Percentiles rank a stretch among this genome's conserved stretches.
Evolutionary conservation across 2,797 vertebrate genomes (phyloP).

Genomic region (Aselliscus stoliczkanus): DNA sequence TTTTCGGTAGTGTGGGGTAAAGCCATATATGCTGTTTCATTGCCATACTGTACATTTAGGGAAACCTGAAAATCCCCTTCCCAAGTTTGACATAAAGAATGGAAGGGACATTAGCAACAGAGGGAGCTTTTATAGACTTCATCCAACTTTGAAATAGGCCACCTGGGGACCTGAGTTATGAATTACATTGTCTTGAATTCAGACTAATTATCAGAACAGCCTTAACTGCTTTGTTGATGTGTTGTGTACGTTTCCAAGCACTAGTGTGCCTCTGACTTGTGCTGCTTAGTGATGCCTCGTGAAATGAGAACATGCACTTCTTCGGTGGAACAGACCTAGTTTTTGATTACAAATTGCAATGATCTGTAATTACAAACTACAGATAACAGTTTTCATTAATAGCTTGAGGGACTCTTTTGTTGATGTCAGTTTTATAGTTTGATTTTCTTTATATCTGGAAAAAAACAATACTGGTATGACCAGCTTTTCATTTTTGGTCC

Average conservation of each 20-base stretch:
- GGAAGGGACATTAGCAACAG: background rate
- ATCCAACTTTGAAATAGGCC: background rate
- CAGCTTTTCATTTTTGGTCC: slow-evolving; percentile 20
- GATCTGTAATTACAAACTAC: background rate
- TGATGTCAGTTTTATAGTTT: background rate
- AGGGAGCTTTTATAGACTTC: background rate
- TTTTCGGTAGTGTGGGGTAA: background rate
- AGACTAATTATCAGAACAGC: background rate
- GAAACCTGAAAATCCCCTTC: background rate
- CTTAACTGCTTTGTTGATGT: background rate
- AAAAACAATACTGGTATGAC: background rate
- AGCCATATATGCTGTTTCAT: background rate
- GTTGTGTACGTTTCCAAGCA: background rate
- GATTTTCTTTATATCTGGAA: background rate
- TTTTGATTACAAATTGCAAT: background rate
- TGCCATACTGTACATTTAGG: background rate
- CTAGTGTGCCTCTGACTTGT: background rate
- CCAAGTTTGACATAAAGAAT: background rate
- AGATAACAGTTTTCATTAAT: background rate
- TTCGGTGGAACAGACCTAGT: background rate
- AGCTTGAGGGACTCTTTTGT: background rate
- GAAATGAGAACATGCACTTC: background rate
- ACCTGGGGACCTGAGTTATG: background rate
- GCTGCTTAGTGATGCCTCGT: background rate
- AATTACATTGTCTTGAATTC: background rate